phyloP scores from a whole-genome alignment of 2,888 invertebrate species.

The Theretra japonica region DNA sequence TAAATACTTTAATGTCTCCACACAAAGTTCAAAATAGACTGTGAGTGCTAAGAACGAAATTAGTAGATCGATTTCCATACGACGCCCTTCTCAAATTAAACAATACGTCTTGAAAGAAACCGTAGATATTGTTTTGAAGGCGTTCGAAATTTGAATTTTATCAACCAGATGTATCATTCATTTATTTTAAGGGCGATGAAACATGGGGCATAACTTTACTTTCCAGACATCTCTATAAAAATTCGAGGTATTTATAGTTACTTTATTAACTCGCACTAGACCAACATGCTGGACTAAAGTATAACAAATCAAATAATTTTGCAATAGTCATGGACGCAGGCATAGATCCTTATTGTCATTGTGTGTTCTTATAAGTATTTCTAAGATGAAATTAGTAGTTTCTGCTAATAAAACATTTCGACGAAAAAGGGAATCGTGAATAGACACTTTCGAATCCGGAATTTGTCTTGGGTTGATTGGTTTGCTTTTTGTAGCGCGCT shows the following conservation, averaged over 20 bases:
- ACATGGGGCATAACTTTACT: too few species aligned
- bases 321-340: too few species aligned
- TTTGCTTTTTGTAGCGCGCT: slow-evolving; percentile 78
- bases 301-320: too few species aligned
- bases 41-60: slow-evolving; percentile 33
- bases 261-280: too few species aligned
- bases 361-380: too few species aligned
- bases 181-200: not conserved
- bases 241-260: too few species aligned
- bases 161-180: slow-evolving; percentile 41
- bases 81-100: slow-evolving; percentile 70
- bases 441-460: slow-evolving; percentile 58
- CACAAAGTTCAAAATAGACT: slow-evolving; percentile 38
- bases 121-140: slow-evolving; percentile 38
- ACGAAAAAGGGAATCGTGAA: slow-evolving; percentile 55
- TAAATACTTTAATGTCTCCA: slow-evolving; percentile 19
- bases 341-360: too few species aligned
- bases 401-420: not conserved
- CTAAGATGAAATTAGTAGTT: not conserved
- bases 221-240: too few species aligned
- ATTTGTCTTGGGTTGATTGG: slow-evolving; percentile 74
- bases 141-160: slow-evolving; percentile 32
- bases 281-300: too few species aligned
- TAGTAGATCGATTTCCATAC: slow-evolving; percentile 43
- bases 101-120: slow-evolving; percentile 70